phyloP scores from a whole-genome alignment of 2,888 invertebrate genomes.

The Plemyria rubiginata region DNA sequence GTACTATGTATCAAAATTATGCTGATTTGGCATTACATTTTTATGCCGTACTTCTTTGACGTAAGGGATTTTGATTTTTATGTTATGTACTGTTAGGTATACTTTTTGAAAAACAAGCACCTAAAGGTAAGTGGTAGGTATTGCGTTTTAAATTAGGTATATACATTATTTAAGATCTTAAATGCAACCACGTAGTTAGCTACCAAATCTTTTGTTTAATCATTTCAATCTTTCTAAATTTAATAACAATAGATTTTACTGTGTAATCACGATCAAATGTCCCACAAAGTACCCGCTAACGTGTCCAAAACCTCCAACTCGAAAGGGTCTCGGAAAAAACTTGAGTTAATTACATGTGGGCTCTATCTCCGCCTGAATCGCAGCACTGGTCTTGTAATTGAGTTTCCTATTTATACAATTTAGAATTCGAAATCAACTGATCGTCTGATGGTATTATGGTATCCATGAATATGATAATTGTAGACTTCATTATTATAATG shows the following conservation, averaged over 20 bases:
- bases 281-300: slow-evolving; percentile 65
- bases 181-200: not conserved
- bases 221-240: not conserved
- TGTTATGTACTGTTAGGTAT: too few species aligned
- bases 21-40: too few species aligned
- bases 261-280: slow-evolving; percentile 40
- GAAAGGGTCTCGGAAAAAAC: slow-evolving; percentile 52
- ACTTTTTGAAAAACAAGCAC: too few species aligned
- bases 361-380: slow-evolving; percentile 67
- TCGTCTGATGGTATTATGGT: slow-evolving; percentile 47
- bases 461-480: slow-evolving; percentile 54
- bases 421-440: slow-evolving; percentile 49
- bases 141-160: too few species aligned
- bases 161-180: too few species aligned
- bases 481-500: slow-evolving; percentile 40
- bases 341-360: slow-evolving; percentile 71
- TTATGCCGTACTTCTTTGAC: too few species aligned
- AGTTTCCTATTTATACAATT: slow-evolving; percentile 74
- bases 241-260: slow-evolving; percentile 5
- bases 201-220: not conserved
- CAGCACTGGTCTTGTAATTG: slow-evolving; percentile 62
- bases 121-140: too few species aligned
- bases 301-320: slow-evolving; percentile 59
- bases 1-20: too few species aligned
- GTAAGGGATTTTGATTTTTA: too few species aligned